These are phyloP conservation scores for Pseudomyrmex flavicornis DNA, from an alignment of 1,140 invertebrate genomes.

Conservation along the genomic window DNA sequence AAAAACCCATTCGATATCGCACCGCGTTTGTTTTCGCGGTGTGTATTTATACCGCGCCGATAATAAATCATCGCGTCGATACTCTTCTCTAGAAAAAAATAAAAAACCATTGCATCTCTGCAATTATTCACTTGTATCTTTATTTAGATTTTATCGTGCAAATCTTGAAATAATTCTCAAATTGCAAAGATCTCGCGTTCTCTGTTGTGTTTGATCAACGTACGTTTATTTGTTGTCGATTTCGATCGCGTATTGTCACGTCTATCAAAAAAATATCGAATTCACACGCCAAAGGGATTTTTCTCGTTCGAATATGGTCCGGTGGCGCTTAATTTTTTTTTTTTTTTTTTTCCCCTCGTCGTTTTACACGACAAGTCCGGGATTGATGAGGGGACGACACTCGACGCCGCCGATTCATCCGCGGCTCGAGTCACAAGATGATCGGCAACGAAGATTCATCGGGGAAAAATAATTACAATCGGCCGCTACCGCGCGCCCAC, in stretches of 20 bases:
- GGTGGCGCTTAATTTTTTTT: slow-evolving; percentile 72
- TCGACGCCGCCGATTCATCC: slow-evolving; percentile 76
- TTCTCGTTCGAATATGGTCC: slow-evolving; percentile 71
- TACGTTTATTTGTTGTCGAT: background rate
- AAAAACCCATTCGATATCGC: slow-evolving; percentile 11
- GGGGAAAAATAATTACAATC: slow-evolving; percentile 83
- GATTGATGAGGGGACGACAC: slow-evolving; percentile 72
- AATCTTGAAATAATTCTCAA: too few species aligned
- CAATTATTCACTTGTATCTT: too few species aligned
- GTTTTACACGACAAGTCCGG: slow-evolving; percentile 58
- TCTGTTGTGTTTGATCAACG: background rate
- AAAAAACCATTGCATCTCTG: background rate
- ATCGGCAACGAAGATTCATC: slow-evolving; percentile 71
- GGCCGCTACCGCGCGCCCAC: slow-evolving; percentile 57
- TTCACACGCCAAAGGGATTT: slow-evolving; percentile 28
- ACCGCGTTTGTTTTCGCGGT: slow-evolving; percentile 19
- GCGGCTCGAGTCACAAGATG: slow-evolving; percentile 64
- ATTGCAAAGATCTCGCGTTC: background rate
- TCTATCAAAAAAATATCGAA: slow-evolving; percentile 54
- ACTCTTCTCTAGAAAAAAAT: slow-evolving; percentile 42
- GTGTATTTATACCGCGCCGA: background rate
- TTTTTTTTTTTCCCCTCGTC: slow-evolving; percentile 28
- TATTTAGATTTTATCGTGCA: background rate
- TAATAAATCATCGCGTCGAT: slow-evolving; percentile 24
- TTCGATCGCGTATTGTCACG: background rate